These are phyloP conservation scores for Lagocephalus sceleratus DNA, from an alignment of 2,797 vertebrate species.

Conservation along the genomic window DNA sequence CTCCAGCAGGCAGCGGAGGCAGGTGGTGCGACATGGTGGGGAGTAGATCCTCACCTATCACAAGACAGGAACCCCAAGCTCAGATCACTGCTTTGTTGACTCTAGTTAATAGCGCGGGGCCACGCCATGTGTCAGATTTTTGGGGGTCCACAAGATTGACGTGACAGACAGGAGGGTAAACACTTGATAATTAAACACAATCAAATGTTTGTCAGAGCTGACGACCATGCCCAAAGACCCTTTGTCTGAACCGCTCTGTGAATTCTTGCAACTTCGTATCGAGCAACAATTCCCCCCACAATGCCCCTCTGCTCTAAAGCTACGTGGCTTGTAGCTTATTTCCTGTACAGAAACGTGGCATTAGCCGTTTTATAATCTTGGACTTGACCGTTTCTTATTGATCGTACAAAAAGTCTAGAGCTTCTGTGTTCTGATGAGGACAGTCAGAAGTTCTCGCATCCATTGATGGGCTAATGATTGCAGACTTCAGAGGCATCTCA, in stretches of 20 bases:
- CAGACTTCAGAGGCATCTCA: slow-evolving; percentile 37
- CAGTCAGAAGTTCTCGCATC: slow-evolving; percentile 10
- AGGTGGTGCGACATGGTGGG: slow-evolving; percentile 60
- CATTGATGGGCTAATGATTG: slow-evolving; percentile 32
- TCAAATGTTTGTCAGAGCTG: slow-evolving; percentile 64
- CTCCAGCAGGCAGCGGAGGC: slow-evolving; percentile 77
- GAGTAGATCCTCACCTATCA: slow-evolving; percentile 70
- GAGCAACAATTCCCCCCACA: slow-evolving; percentile 28
- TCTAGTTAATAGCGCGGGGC: slow-evolving; percentile 79
- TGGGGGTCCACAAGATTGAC: slow-evolving; percentile 67
- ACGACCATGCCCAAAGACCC: slow-evolving; percentile 46
- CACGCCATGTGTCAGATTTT: slow-evolving; percentile 70
- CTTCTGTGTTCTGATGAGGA: background rate
- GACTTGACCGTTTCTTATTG: background rate
- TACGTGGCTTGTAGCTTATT: too few species aligned
- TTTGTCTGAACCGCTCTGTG: slow-evolving; percentile 24
- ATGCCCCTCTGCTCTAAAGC: slow-evolving; percentile 4
- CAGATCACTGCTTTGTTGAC: slow-evolving; percentile 79
- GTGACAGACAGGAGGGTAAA: slow-evolving; percentile 65
- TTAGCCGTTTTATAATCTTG: too few species aligned
- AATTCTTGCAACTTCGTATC: slow-evolving; percentile 31
- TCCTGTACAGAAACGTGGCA: too few species aligned
- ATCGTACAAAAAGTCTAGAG: background rate
- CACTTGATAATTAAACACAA: slow-evolving; percentile 74
- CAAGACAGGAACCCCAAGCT: slow-evolving; percentile 75